A percentile compares a stretch with the other conserved stretches of the same genome.
These are phyloP conservation scores for Bembecia ichneumoniformis DNA, from an alignment of 2,888 invertebrate species.

Conservation along the genomic window DNA sequence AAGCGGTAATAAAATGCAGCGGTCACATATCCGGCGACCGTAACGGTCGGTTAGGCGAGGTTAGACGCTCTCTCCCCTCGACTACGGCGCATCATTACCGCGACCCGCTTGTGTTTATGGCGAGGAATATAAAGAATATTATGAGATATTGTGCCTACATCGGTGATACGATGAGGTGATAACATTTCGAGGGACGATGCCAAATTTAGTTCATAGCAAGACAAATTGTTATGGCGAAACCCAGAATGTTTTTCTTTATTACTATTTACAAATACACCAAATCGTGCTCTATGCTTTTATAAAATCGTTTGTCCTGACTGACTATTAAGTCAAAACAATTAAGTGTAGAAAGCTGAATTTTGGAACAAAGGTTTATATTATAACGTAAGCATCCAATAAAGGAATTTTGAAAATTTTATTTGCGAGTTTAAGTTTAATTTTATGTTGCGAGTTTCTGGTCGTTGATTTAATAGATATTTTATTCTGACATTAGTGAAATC, in stretches of 20 bases:
- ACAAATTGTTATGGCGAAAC: constrained; percentile 43
- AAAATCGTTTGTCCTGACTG: too few species aligned
- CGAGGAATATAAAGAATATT: constrained; percentile 68
- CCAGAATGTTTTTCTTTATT: constrained; percentile 12
- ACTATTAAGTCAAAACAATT: too few species aligned
- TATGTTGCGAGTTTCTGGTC: too few species aligned
- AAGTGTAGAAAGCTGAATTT: too few species aligned
- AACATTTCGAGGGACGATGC: constrained; percentile 45
- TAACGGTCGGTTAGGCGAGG: constrained; percentile 65
- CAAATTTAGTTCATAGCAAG: constrained; percentile 42
- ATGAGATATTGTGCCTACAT: constrained; percentile 65
- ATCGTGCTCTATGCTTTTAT: too few species aligned
- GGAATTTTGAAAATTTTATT: too few species aligned
- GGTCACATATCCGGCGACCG: constrained; percentile 68
- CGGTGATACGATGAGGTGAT: constrained; percentile 62
- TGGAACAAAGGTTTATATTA: too few species aligned
- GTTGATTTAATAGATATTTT: too few species aligned
- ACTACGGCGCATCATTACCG: constrained; percentile 55
- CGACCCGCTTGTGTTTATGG: constrained; percentile 68
- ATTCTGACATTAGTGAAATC: too few species aligned
- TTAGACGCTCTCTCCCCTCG: constrained; percentile 58
- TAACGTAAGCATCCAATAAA: too few species aligned
- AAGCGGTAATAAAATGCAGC: constrained; percentile 73
- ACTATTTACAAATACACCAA: not conserved
- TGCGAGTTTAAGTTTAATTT: too few species aligned